Base-by-base conservation (phyloP, 2,113 vertebrate genomes). In the Gadus chalcogrammus region DNA sequence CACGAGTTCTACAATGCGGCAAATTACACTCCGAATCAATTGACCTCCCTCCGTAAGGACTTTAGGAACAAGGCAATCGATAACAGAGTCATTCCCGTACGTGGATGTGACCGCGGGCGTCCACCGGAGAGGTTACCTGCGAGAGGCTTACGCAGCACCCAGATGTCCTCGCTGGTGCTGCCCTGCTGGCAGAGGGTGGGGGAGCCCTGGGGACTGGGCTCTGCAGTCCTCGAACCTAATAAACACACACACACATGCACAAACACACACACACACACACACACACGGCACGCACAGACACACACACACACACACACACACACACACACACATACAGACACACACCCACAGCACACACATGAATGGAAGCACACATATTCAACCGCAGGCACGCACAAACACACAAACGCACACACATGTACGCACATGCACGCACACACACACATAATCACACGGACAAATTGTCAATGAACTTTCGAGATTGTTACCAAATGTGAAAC, bases 111-210 rank as follows among this genome's bases (percentile, higher is more conserved):
- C 55, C 1, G 42, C 11, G 42, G 3, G 6, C 55, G 12, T 24
- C 22, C 61, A 6, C n/a, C 12, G 1, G n/a, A 22, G 8, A 15
- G 18, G 76, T 84, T 92, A 98, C 97, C 97, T 94, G 95, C 74
- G 1, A 95, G 93, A 18, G 96, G 96, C 86, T 97, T 99, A 76
- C 97, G 93, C 15, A 99, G 90, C 71, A 99, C 97, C 97, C 97
- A 98, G 80, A 99, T 97, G 76, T 98, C 96, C 82, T 98, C 97
- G 0, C 88, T 31, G 13, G 94, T 87, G 8, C 92, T 80, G 31
- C 87, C 91, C 0, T 90, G 92, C 16, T 91, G 89, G 22, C 88
- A 90, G 4, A 91, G 83, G 0, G 92, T 93, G 0, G 95, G 91
- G 0, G 94, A 97, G 60, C 93, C 93, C 73, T 96, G 97, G 1